Evolutionary conservation across 2,888 invertebrate genomes (phyloP).

Genomic region (Erebia aethiops): DNA sequence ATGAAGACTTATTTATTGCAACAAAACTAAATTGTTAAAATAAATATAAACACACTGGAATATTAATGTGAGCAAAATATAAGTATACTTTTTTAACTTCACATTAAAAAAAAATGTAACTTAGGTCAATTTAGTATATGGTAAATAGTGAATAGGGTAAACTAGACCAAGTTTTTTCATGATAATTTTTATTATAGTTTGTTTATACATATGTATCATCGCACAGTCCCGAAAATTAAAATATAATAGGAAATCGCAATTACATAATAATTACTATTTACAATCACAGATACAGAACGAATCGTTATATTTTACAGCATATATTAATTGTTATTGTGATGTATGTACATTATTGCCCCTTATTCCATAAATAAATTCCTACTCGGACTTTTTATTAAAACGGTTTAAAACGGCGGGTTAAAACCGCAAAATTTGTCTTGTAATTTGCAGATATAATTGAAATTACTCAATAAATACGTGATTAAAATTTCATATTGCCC

Average conservation of each 20-base stretch:
- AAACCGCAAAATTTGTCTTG: too few relatives aligned
- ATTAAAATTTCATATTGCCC: too few relatives aligned
- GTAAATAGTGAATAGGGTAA: constrained; percentile 6
- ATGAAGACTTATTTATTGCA: not conserved
- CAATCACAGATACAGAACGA: constrained; percentile 35
- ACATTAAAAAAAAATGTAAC: not conserved
- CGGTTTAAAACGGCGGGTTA: too few relatives aligned
- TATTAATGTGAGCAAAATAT: not conserved
- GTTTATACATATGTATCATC: constrained; percentile 21
- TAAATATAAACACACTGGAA: constrained; percentile 1
- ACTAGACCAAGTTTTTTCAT: constrained; percentile 23
- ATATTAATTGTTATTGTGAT: constrained; percentile 31
- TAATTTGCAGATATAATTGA: too few relatives aligned
- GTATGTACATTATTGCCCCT: constrained; percentile 34
- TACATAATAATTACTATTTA: constrained; percentile 34
- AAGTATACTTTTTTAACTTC: not conserved
- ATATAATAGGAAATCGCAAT: constrained; percentile 22
- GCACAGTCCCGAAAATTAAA: not conserved
- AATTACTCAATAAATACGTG: too few relatives aligned
- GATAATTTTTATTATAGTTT: constrained; percentile 18
- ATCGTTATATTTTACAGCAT: constrained; percentile 27
- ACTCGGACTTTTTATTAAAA: too few relatives aligned
- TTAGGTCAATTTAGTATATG: not conserved
- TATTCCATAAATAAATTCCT: constrained; percentile 1
- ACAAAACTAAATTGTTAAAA: not conserved